Base-by-base conservation (phyloP, 2,888 invertebrate species). In the Cataglyphis altisquamis region DNA sequence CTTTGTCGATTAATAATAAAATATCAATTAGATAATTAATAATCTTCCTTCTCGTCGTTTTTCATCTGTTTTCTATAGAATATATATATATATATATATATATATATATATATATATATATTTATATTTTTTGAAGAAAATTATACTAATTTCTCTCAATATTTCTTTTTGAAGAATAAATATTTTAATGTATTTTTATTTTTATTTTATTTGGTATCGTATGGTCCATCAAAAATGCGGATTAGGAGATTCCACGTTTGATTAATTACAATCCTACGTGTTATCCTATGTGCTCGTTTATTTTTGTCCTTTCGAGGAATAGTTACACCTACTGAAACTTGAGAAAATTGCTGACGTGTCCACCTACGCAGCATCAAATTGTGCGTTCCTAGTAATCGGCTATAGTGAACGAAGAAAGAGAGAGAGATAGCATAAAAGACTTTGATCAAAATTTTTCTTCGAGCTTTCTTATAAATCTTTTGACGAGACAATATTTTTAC, bases 251-350 rank as follows among this genome's bases (percentile, higher is more conserved):
- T 62, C 10, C 32, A n/a, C 18, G 25, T 25, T 18, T 52, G 55
- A 67, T 70, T 80, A 62, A 60, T 62, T 62, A 12, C 3, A 45
- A 32, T 41, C 29, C 15, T 41, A 57, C 29, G 52, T 10, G 52
- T 10, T 55, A 12, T 25, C 25, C 25, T 21, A 21, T 39, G 10
- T n/a, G 3, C 21, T 45, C 60, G 32, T 62, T 48, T 12, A 67
- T 78, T 18, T 48, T 60, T 18, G 45, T 21, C 2, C 25, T 68
- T 70, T 70, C 45, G 68, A 32, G 29, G 60, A 41, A 45, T 32
- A 80, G 62, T 80, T 80, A 80, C 70, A 36, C 36, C 60, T 70
- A 39, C 32, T 52, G 57, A 41, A 15, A 21, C 18, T 78, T 78
- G 25, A 18, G 32, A 36, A 45, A 64, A 77, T 10, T 29, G 67